Base-by-base conservation (phyloP, 2,113 vertebrate genomes). In the Lota lota region DNA sequence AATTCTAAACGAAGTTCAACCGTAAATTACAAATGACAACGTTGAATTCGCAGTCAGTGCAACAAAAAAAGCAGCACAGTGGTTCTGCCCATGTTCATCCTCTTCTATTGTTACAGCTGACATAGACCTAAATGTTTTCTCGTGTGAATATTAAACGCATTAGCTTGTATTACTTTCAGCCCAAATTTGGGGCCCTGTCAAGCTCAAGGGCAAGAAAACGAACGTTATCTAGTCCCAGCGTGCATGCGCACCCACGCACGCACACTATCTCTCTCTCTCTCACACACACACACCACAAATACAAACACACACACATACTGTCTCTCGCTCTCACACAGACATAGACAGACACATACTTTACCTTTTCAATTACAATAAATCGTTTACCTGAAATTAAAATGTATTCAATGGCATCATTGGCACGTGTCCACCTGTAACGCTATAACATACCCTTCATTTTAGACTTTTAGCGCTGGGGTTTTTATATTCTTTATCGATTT, bases 401-500 rank as follows among this genome's bases (percentile, higher is more conserved):
- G 14, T 12, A 22, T 60, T 2, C 14, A 4, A 22, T 28, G 11
- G 14, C 21, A 22, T 22, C 8, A 28, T 21, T 22, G n/a, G 8
- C 59, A 47, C 40, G 40, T 47, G 6, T 47, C 40, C 10, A 47
- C 69, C 28, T 64, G 8, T 61, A 61, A 16, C 19, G 33, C 21
- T 18, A 54, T 1, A 22, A 3, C 53, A 50, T 10, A 63, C 28
- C 3, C 17, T 57, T 19, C 6, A 64, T 73, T 65, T 75, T 69
- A 28, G 18, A 19, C 57, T 65, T 69, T 53, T 72, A 69, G 66
- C 24, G 20, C 54, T 8, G 53, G 63, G 56, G 84, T 83, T 85
- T 81, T 82, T 71, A 85, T 73, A 80, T 81, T 86, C 79, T 64
- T 67, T 83, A 83, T 87, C 75, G 83, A 86, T 85, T 87, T 80